phyloP scores from a whole-genome alignment of 2,113 vertebrate species.

The Ailuropoda melanoleuca region DNA sequence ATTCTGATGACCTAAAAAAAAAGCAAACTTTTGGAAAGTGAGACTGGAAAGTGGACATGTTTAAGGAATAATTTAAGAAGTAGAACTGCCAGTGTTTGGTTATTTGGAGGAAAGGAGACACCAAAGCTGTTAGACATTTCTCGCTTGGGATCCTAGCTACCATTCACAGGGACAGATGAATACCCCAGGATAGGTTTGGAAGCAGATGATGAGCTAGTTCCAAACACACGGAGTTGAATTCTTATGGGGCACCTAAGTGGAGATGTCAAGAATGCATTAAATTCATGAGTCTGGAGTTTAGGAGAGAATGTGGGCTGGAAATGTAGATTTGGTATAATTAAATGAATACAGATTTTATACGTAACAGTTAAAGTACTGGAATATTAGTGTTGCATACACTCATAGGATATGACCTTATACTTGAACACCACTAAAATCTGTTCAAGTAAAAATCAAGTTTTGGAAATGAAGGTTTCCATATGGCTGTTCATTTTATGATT shows the following conservation, averaged over 20 bases:
- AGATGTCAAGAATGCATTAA: neutral
- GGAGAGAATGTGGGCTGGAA: neutral
- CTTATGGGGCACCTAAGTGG: neutral
- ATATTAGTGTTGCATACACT: neutral
- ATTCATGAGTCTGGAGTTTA: neutral
- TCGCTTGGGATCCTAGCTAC: neutral
- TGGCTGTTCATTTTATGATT: neutral
- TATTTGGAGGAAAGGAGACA: neutral
- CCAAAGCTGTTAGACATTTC: neutral
- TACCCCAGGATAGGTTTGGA: neutral
- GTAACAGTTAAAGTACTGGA: neutral
- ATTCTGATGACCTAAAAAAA: neutral
- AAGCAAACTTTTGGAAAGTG: neutral
- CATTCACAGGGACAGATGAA: neutral
- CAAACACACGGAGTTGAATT: neutral
- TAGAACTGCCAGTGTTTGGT: neutral
- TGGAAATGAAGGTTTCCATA: neutral
- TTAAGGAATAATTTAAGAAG: neutral
- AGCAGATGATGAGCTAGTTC: neutral
- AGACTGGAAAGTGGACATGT: neutral
- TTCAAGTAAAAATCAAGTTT: neutral
- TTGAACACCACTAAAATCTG: slow-evolving; percentile 8
- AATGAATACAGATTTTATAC: neutral
- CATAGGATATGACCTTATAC: neutral
- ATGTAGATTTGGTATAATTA: neutral